Base-by-base conservation (phyloP, 2,797 vertebrate genomes). In the Tinamus major region DNA sequence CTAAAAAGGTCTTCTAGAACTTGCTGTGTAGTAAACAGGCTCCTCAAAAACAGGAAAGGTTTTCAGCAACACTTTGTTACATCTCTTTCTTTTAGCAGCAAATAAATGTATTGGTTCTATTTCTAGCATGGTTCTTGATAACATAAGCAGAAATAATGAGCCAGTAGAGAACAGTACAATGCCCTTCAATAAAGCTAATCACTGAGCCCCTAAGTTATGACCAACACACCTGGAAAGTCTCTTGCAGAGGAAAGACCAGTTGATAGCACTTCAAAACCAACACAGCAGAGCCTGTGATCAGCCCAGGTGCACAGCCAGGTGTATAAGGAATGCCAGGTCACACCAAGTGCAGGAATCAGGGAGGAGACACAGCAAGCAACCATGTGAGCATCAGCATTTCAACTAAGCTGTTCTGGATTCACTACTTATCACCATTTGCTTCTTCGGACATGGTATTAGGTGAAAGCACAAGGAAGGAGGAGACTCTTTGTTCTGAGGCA, bases 381-480 rank as follows among this genome's bases (percentile, higher is more conserved):
- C 21, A 9, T 7, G 15, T 0, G 0, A 4, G 14, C 9, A 7
- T 3, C 17, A 18, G 33, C 13, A 29, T 3, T 21, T 42, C 35
- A 33, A 7, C 29, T 4, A 3, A 3, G 42, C 77, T 51, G 31
- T 21, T 10, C 19, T 20, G 49, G 26, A 20, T 2, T 23, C 39
- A 10, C 33, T 5, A 1, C n/a, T 15, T 53, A 5, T 35, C 24
- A 35, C 7, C 5, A 5, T 1, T 8, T 15, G 63, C 71, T 61
- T 31, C 19, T 69, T 11, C 31, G 35, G 55, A 3, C 1, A 13
- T 1, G 2, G 9, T 14, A 1, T 1, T 13, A 21, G 35, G 23
- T 14, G 1, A 13, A 19, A 0, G 5, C 0, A 4, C n/a, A 56
- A 5, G 71, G 48, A 55, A 11, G 31, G 63, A 51, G 41, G 1